phyloP scores from a whole-genome alignment of 64 coral and sea anemone species.

The Porites australiensis region DNA sequence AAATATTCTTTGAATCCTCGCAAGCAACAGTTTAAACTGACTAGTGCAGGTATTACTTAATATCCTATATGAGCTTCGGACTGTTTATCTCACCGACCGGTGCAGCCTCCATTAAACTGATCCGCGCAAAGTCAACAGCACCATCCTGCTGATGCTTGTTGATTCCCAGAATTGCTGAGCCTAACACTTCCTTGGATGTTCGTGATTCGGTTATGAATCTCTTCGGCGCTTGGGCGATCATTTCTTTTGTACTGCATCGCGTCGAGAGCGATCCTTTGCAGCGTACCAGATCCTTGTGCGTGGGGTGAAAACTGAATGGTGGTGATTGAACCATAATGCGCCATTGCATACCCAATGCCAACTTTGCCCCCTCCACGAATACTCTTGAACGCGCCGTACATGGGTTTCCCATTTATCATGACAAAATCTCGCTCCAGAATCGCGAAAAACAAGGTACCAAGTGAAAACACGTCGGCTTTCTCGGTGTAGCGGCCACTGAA shows the following conservation, averaged over 20 bases:
- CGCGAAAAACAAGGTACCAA: slow-evolving; percentile 74
- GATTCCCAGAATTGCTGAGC: neutral
- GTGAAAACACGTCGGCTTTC: slow-evolving; percentile 77
- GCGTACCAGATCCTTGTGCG: slow-evolving; percentile 44
- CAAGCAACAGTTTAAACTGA: too few species aligned
- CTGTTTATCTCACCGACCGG: too few species aligned
- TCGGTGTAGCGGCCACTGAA: slow-evolving; percentile 55
- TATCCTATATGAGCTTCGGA: too few species aligned
- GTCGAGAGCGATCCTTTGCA: slow-evolving; percentile 39
- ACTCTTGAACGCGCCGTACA: slow-evolving; percentile 64
- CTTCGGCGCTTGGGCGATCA: slow-evolving; percentile 31
- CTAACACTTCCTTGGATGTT: neutral
- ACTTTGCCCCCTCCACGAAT: slow-evolving; percentile 5
- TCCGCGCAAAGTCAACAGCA: too few species aligned
- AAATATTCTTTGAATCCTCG: too few species aligned
- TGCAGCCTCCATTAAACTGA: too few species aligned
- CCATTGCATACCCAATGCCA: slow-evolving; percentile 78
- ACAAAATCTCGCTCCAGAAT: slow-evolving; percentile 68
- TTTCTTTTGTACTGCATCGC: slow-evolving; percentile 47
- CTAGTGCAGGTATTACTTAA: too few species aligned
- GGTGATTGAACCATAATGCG: neutral
- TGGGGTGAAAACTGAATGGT: slow-evolving; percentile 26
- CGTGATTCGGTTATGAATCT: neutral
- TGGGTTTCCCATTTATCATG: slow-evolving; percentile 1
- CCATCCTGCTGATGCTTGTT: too few species aligned